Evolutionary conservation across 2,797 vertebrate genomes (phyloP).

Genomic region (Pseudomugil tenellus): DNA sequence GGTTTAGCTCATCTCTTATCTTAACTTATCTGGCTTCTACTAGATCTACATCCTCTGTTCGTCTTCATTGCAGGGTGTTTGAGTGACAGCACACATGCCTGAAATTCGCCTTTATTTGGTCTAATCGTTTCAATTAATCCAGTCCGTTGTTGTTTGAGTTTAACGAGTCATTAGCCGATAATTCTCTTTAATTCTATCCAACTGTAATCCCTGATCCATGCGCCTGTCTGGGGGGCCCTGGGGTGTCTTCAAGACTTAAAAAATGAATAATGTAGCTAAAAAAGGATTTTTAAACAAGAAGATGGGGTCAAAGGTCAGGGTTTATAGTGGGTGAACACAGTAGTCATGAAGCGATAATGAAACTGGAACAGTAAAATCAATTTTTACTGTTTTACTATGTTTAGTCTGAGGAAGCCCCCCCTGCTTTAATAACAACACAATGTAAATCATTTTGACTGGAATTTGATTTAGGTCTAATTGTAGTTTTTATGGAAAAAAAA

Average conservation of each 20-base stretch:
- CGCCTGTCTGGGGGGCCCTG: conserved; percentile 7
- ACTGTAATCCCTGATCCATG: conserved; percentile 57
- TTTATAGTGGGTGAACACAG: not conserved
- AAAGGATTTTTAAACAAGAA: conserved; percentile 11
- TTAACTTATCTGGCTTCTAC: not conserved
- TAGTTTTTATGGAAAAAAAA: not conserved
- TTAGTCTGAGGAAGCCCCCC: not conserved
- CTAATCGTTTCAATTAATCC: conserved; percentile 37
- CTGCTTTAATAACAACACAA: not conserved
- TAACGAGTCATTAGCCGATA: conserved; percentile 66
- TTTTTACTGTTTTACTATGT: conserved; percentile 1
- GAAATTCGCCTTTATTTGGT: conserved; percentile 36
- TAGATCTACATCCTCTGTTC: not conserved
- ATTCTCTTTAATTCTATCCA: conserved; percentile 53
- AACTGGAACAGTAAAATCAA: not conserved
- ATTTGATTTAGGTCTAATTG: conserved; percentile 44
- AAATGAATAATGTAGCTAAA: not conserved
- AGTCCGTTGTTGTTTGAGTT: conserved; percentile 50
- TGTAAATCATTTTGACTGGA: conserved; percentile 21
- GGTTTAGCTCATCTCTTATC: too few species aligned
- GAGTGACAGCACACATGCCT: conserved; percentile 19
- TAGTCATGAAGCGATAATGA: not conserved
- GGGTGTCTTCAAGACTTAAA: conserved; percentile 17
- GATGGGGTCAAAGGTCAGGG: conserved; percentile 20
- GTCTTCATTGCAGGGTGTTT: not conserved